A percentile compares a stretch with the other conserved stretches of the same genome.
Evolutionary conservation across 2,797 vertebrate genomes (phyloP).

Genomic region (Hephaestus fuliginosus): DNA sequence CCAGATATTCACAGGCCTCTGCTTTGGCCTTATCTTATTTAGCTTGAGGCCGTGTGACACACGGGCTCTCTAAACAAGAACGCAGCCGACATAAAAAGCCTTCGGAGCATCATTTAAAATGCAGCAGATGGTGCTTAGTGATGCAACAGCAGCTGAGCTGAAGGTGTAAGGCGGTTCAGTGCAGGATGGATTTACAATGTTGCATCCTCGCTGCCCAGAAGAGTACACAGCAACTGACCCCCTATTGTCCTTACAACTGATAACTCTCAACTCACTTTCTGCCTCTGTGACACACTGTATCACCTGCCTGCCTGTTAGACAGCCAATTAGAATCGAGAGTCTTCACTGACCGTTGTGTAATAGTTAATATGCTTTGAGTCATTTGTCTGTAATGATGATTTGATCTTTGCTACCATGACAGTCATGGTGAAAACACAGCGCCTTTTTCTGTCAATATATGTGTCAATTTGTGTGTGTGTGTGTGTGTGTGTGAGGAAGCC

Average conservation of each 20-base stretch:
- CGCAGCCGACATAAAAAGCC: slow-evolving; percentile 49
- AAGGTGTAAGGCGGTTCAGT: slow-evolving; percentile 22
- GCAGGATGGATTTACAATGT: not conserved
- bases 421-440: not conserved
- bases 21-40: slow-evolving; percentile 51
- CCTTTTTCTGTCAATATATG: not conserved
- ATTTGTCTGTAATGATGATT: not conserved
- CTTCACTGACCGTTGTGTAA: not conserved
- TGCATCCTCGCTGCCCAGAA: not conserved
- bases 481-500: slow-evolving; percentile 12
- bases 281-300: no score
- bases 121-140: slow-evolving; percentile 58
- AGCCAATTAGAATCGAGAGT: not conserved
- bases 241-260: no score
- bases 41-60: slow-evolving; percentile 47
- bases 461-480: slow-evolving; percentile 4
- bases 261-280: no score
- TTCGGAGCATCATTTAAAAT: slow-evolving; percentile 62
- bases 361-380: slow-evolving; percentile 3
- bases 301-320: no score
- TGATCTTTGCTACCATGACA: slow-evolving; percentile 8
- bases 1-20: slow-evolving; percentile 44
- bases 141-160: slow-evolving; percentile 49
- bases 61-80: slow-evolving; percentile 39
- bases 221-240: not conserved